phyloP scores from a whole-genome alignment of 1,140 invertebrate species.

The Homarus americanus region DNA sequence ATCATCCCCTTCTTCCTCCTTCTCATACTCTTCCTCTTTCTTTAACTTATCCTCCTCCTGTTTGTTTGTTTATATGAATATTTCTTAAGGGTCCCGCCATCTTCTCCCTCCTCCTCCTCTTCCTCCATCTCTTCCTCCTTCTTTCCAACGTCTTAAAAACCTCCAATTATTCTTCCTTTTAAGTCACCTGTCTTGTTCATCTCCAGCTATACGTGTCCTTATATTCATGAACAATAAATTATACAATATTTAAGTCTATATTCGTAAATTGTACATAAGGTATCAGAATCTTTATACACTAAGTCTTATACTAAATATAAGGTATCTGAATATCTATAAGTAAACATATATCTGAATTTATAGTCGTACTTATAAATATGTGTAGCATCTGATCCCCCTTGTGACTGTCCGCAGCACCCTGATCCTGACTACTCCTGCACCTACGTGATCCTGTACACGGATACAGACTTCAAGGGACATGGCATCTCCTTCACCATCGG shows the following conservation, averaged over 20 bases:
- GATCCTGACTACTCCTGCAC: conserved; percentile 95
- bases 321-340: too few species aligned
- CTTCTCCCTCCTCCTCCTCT: neutral
- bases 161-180: too few species aligned
- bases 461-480: conserved; percentile 83
- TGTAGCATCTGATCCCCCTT: conserved; percentile 73
- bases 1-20: neutral
- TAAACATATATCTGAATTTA: too few species aligned
- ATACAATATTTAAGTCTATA: too few species aligned
- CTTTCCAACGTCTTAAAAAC: neutral
- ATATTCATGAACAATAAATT: too few species aligned
- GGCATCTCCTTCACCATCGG: conserved; percentile 92
- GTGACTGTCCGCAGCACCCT: conserved; percentile 83
- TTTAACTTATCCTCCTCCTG: neutral
- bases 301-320: too few species aligned
- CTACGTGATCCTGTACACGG: conserved; percentile 87
- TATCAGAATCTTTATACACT: too few species aligned
- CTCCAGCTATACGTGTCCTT: too few species aligned
- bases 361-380: neutral
- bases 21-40: neutral
- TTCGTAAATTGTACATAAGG: too few species aligned
- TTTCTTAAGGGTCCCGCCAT: neutral
- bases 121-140: neutral
- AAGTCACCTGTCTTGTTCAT: too few species aligned
- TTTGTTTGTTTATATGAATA: too few species aligned